These are phyloP conservation scores for Saxicola maurus DNA, from an alignment of 2,797 vertebrate genomes.

Conservation along the genomic window DNA sequence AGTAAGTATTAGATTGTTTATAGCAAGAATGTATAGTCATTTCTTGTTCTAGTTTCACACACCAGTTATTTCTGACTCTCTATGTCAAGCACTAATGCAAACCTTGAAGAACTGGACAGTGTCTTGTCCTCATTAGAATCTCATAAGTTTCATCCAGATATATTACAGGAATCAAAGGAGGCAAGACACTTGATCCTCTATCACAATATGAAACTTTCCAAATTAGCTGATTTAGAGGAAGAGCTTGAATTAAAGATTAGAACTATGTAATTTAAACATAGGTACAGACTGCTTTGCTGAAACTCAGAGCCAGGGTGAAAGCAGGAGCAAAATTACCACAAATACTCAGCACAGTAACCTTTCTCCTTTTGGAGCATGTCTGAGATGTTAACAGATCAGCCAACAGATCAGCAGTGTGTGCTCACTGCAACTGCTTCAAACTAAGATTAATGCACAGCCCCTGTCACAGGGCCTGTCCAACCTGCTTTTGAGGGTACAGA, in stretches of 20 bases:
- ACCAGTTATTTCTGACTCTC: background rate
- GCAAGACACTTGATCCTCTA: background rate
- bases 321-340: fast-evolving
- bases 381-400: background rate
- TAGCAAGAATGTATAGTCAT: background rate
- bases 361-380: background rate
- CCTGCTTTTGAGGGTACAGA: background rate
- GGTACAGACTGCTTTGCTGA: background rate
- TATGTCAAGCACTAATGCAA: background rate
- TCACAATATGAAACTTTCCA: background rate
- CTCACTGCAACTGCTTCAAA: background rate
- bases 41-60: background rate
- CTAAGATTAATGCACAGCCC: background rate
- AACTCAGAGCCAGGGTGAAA: background rate
- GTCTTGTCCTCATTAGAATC: background rate
- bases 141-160: background rate
- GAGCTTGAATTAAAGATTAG: background rate
- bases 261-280: background rate
- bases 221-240: background rate
- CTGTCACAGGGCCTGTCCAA: background rate
- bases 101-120: background rate
- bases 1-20: background rate
- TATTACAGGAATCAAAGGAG: background rate
- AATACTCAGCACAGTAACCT: background rate
- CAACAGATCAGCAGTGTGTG: fast-evolving